These are phyloP conservation scores for Megaustenia siamemsis DNA, from an alignment of 2,888 invertebrate species.

Conservation along the genomic window DNA sequence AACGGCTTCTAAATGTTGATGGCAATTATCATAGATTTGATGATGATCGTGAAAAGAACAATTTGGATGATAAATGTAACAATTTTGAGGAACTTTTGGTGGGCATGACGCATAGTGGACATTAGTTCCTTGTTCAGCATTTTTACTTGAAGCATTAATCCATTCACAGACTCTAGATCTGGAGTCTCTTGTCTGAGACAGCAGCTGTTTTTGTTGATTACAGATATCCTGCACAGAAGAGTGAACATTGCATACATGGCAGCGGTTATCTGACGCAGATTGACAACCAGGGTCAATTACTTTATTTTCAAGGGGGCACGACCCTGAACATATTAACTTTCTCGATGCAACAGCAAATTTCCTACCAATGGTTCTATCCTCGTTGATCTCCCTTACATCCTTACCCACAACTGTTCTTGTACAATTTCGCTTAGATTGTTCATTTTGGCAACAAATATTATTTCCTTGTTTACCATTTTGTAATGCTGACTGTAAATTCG, in stretches of 20 bases:
- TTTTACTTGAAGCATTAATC: background rate
- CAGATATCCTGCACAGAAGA: background rate
- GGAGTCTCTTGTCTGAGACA: background rate
- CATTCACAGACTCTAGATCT: slow-evolving; percentile 23
- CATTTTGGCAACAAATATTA: background rate
- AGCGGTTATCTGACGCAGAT: background rate
- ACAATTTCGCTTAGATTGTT: background rate
- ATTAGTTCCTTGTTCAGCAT: background rate
- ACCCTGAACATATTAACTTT: background rate
- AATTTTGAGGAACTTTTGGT: background rate
- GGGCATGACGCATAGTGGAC: background rate
- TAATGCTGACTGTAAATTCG: background rate
- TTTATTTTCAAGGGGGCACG: background rate
- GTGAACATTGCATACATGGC: background rate
- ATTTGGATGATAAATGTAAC: no score
- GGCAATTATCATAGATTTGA: background rate
- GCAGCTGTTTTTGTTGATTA: background rate
- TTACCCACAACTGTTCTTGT: background rate
- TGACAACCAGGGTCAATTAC: background rate
- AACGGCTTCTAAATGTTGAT: background rate
- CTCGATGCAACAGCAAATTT: slow-evolving; percentile 23
- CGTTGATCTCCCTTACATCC: background rate
- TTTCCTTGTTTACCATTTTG: background rate
- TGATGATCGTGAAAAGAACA: background rate
- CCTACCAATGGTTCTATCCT: background rate